Evolutionary conservation across 2,113 vertebrate species (phyloP), one percentile per base, ranked within the genome.

Genomic region (Orycteropus afer): DNA sequence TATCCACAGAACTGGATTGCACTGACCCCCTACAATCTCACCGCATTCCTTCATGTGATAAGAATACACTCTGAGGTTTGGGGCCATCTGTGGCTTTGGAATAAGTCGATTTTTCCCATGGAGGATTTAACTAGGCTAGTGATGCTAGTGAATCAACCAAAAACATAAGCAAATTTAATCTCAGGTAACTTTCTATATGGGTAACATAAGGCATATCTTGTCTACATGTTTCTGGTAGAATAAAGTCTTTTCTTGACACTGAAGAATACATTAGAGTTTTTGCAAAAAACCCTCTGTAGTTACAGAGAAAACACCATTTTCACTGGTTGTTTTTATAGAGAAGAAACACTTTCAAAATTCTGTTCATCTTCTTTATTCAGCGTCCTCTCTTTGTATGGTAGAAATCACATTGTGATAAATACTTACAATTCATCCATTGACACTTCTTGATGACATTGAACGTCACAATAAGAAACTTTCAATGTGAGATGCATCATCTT

Each of bases 401-500:
- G 85, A 89, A 84, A 92, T 83, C 25, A 29, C 69, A 53, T 10
- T 32, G 25, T 69, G 76, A 27, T 14, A 32, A 95, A 69, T 63
- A 34, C 79, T 94, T 95, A 29, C 2, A 84, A 89, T 84, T 90
- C 89, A 92, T 51, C 53, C 51, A 65, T 18, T 87, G 88, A 85
- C 73, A 87, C 85, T 78, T 96, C 88, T 59, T 42, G 63, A 84
- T 61, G 85, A 84, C 81, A 63, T 0, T 84, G 95, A 94, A 93
- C 82, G 90, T 82, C 37, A 88, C 78, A 82, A 96, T 63, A 76
- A 93, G 88, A 92, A 86, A 71, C 37, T 86, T 92, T 76, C 61
- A 47, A 8, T 42, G 69, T 53, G 90, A 95, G 67, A 47, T 8
- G 65, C 73, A 92, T 92, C 65, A 55, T 92, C 90, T 91, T 73